phyloP scores from a whole-genome alignment of 2,113 vertebrate species.

The Dicrurus megarhynchus region DNA sequence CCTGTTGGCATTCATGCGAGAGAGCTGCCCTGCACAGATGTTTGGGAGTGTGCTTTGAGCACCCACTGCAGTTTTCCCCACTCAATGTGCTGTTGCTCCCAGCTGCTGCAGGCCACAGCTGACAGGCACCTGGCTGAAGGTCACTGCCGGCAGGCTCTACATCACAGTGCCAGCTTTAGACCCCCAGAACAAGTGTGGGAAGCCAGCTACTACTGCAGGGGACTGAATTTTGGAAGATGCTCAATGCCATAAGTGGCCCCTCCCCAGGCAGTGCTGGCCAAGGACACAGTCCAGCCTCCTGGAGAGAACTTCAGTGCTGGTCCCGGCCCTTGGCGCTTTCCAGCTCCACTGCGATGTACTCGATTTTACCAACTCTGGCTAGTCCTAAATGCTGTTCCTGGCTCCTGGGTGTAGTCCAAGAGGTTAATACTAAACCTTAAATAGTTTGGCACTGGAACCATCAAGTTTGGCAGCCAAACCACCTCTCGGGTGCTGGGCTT shows the following conservation, averaged over 20 bases:
- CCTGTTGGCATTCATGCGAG: not conserved
- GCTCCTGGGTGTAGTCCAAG: not conserved
- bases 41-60: not conserved
- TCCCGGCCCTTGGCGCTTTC: not conserved
- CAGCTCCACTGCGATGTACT: not conserved
- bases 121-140: not conserved
- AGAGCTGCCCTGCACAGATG: not conserved
- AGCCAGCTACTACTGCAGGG: not conserved
- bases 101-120: not conserved
- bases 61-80: not conserved
- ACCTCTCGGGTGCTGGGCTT: not conserved
- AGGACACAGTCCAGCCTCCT: not conserved
- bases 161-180: not conserved
- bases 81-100: not conserved
- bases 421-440: conserved; percentile 17
- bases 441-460: conserved; percentile 16
- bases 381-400: not conserved
- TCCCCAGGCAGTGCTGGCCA: not conserved
- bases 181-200: not conserved
- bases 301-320: not conserved
- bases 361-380: not conserved
- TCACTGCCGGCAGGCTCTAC: not conserved
- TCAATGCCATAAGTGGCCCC: not conserved
- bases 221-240: not conserved
- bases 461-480: conserved; percentile 14